Evolutionary conservation across 2,113 vertebrate species (phyloP).

Genomic region (Paracanthobrama guichenoti): DNA sequence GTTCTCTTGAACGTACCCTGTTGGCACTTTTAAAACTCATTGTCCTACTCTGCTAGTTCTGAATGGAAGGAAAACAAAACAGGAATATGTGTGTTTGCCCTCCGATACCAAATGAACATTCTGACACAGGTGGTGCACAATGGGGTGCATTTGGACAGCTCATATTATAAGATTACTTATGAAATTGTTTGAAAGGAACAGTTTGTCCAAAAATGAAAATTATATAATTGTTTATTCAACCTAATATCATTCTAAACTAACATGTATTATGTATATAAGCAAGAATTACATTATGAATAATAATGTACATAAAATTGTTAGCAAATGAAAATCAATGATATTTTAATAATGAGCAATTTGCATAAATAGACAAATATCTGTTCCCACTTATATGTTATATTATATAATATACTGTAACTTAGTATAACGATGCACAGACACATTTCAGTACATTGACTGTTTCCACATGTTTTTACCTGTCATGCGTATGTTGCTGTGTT

Average conservation of each 20-base stretch:
- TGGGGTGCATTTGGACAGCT: not conserved
- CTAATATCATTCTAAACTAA: not conserved
- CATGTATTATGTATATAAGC: not conserved
- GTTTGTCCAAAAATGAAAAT: too few species aligned
- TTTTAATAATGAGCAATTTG: too few species aligned
- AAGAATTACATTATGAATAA: too few species aligned
- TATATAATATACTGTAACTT: too few species aligned
- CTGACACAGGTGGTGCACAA: constrained; percentile 14
- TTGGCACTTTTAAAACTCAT: constrained; percentile 38
- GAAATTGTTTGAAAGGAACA: not conserved
- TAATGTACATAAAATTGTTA: too few species aligned
- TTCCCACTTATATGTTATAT: too few species aligned
- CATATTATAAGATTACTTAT: constrained; percentile 30
- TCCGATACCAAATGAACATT: constrained; percentile 24
- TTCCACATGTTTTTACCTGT: too few species aligned
- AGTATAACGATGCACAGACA: too few species aligned
- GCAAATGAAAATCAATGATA: too few species aligned
- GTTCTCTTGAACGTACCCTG: constrained; percentile 9
- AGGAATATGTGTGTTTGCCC: constrained; percentile 15
- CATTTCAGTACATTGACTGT: too few species aligned
- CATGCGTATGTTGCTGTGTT: too few species aligned
- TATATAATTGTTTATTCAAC: not conserved
- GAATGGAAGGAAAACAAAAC: constrained; percentile 45
- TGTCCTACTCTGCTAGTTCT: constrained; percentile 45
- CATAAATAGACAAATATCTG: too few species aligned